Base-by-base conservation (phyloP, 2,888 invertebrate genomes). In the Chouioia cunea region DNA sequence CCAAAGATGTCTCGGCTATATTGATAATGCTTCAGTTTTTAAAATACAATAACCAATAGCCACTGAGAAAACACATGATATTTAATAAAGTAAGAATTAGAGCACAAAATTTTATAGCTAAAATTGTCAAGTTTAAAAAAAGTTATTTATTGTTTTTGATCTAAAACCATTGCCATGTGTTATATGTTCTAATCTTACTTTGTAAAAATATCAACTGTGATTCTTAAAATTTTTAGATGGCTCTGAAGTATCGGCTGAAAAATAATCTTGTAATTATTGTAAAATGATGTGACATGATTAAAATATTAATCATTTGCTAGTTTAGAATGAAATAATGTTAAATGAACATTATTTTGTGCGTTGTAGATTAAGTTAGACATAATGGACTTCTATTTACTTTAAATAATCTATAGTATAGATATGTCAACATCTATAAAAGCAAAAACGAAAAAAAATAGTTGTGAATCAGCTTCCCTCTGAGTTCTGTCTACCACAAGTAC, bases 251-350 rank as follows among this genome's bases (percentile, higher is more conserved):
- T 52, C 50, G 70, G 65, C 48, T 63, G 65, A 46, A 63, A 68
- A 62, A 67, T 63, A 66, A 65, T 60, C 65, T 57, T 73, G 71
- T 73, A 73, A 73, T 73, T 73, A 73, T 71, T 73, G 73, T 73
- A 73, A 23, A 73, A 71, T 71, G 65, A 66, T 62, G 50, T 73
- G 65, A 56, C 68, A 56, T 63, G 62, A 69, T 52, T 66, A 48
- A 65, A 68, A 44, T 65, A 66, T 70, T 59, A 63, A 72, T 50
- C 63, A 67, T 65, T 62, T 66, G 53, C 57, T 73, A 66, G 58
- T 63, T 68, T 63, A 66, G 47, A 63, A 23, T 43, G 62, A 72
- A 65, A 57, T 66, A 66, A 59, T 66, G 63, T 18, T 56, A 36
- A 65, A 63, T 12, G 36, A 57, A 64, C 63, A 66, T 69, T 73